Evolutionary conservation across 2,888 invertebrate genomes (phyloP).

Genomic region (Brenthis ino): DNA sequence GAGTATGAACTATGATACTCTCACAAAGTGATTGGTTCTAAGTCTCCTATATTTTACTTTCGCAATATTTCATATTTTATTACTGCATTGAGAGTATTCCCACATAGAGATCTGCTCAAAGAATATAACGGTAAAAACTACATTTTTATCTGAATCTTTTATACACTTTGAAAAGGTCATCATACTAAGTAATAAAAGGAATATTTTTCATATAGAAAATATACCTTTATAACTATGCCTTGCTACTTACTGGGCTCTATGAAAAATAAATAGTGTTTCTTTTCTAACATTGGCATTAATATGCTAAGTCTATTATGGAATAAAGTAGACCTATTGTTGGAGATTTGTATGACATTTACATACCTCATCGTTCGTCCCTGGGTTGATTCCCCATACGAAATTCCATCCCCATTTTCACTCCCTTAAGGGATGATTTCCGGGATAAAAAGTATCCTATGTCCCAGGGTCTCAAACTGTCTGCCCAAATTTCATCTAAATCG

Average conservation of each 20-base stretch:
- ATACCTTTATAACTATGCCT: neutral
- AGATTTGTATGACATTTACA: neutral
- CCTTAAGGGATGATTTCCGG: no score
- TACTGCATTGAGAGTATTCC: slow-evolving; percentile 8
- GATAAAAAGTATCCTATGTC: no score
- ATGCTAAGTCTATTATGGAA: neutral
- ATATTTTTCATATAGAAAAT: neutral
- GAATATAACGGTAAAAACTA: neutral
- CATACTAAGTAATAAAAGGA: no score
- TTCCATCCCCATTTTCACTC: no score
- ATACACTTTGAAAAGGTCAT: no score
- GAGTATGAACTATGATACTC: neutral
- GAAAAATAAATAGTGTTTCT: slow-evolving; percentile 2
- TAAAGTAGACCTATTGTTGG: slow-evolving; percentile 3
- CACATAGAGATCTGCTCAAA: neutral
- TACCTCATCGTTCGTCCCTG: neutral
- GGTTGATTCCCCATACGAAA: no score
- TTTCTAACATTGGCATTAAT: neutral
- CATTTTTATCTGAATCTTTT: no score
- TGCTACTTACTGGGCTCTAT: neutral
- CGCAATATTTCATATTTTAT: slow-evolving; percentile 8
- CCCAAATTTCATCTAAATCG: no score
- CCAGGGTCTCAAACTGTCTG: no score
- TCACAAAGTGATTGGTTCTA: neutral
- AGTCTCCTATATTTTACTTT: neutral